Evolutionary conservation across 2,797 vertebrate genomes (phyloP), one percentile per base, ranked within the genome.

Genomic region (Varecia variegata): DNA sequence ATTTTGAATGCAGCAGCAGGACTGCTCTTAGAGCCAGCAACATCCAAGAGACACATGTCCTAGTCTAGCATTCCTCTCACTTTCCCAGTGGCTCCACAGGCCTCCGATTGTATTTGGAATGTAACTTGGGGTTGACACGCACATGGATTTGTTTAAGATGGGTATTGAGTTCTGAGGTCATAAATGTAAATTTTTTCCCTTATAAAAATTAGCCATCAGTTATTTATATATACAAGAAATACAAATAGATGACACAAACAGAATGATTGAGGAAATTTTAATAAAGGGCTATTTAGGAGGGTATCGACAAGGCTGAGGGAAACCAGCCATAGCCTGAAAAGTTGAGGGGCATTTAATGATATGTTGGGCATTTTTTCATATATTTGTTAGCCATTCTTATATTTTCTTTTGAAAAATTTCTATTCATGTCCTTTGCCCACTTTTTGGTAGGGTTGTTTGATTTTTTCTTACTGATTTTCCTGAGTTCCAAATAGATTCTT

Each of bases 161-260:
- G n/a, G 4, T 13, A 52, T 0, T 58, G 47, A 60, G 27, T 65
- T 85, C 73, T 35, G 15, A 60, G 30, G 2, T 56, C 17, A 47
- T 35, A 18, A 54, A 95, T 56, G 2, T 2, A 58, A 21, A 11
- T 77, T 23, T 38, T 91, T 56, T 32, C 32, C 35, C 87, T 79
- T 92, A 3, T 35, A 82, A 82, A 86, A 47, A 88, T 43, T n/a
- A 93, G 60, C 20, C 52, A 73, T 14, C 8, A 45, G 60, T 70
- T 50, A 47, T 43, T 35, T 56, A 20, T 43, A 40, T 3, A 35
- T 9, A 79, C 8, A 54, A 85, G 56, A 79, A 87, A 35, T 90
- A 68, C 14, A 82, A 67, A 45, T 54, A 77, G 18, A 67, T 67
- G 62, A n/a, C 32, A 73, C 2, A 38, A 80, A 52, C 9, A 40